Percentiles rank a stretch among this genome's conserved stretches.
These are phyloP conservation scores for Epistrophe eligans DNA, from an alignment of 2,888 invertebrate species.

Conservation along the genomic window DNA sequence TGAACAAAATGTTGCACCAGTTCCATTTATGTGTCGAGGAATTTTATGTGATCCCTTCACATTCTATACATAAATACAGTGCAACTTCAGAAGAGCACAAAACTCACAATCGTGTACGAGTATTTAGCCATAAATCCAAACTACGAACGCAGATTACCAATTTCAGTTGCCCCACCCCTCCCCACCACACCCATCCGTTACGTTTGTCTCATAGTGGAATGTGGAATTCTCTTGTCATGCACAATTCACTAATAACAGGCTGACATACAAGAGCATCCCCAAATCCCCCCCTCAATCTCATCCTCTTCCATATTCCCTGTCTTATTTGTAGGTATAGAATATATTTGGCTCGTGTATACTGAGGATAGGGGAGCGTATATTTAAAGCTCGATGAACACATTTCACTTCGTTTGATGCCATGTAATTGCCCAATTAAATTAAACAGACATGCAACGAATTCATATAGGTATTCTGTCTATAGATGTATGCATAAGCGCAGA, in stretches of 20 bases:
- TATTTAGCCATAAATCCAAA: conserved; percentile 71
- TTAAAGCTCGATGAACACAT: conserved; percentile 64
- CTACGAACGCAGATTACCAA: conserved; percentile 67
- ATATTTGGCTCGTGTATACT: neutral
- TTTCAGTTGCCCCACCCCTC: neutral
- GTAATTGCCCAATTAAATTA: conserved; percentile 76
- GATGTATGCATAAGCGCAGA: neutral
- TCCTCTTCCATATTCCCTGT: too few species aligned
- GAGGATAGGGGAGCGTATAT: neutral
- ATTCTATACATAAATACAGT: conserved; percentile 2
- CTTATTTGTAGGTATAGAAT: neutral
- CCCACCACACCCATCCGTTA: neutral
- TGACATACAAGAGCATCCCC: conserved; percentile 56
- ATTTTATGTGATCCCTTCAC: conserved; percentile 24
- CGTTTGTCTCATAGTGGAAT: neutral
- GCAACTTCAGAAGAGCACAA: neutral
- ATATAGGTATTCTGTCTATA: neutral
- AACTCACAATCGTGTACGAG: conserved; percentile 47
- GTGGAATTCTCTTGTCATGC: conserved; percentile 55
- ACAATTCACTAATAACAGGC: conserved; percentile 69
- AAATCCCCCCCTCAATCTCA: neutral
- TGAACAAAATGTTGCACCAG: neutral
- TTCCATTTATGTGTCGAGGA: conserved; percentile 19
- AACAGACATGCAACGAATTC: conserved; percentile 54
- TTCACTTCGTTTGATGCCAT: conserved; percentile 71